Base-by-base conservation (phyloP, 2,113 vertebrate species). In the Hippocampus zosterae region DNA sequence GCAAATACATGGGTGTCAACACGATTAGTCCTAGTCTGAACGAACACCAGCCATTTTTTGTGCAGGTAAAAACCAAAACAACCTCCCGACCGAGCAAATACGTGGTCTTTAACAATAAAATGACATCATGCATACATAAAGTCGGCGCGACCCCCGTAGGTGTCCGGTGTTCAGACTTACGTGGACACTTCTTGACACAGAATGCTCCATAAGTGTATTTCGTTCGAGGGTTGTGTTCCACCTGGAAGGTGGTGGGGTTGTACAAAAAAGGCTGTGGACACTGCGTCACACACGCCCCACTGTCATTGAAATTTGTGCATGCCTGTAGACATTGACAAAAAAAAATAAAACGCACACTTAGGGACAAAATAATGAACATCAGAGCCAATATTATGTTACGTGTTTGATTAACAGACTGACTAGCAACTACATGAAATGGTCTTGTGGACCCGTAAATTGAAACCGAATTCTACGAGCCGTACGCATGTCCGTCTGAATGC, bases 291-390 rank as follows among this genome's bases (percentile, higher is more conserved):
- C 97, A 99, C 0, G 97, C 94, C 8, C 97, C 97, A 0, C 97
- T 99, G 87, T 99, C 97, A 70, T 99, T 99, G 89, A 99, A 99
- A 89, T 98, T 99, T 88, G 96, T 97, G 72, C 97, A 99, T n/a
- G 97, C 96, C 97, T 99, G 89, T 40, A 77, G 56, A 75, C 4
- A 59, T 81, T 66, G 61, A 76, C 42, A 65, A 52, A 74, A 50
- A 69, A 33, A 16, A 42, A 48, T 15, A 46, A 15, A 60, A 13
- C 3, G 23, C 23, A 56, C n/a, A 25, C 3, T 27, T 15, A 57
- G 21, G 16, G 9, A 29, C 5, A 33, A 29, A 60, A 33, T 33
- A 60, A 2, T 8, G 27, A 16, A 60, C 27, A 60, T 60, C 8
- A 33, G 2, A 9, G 16, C 55, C 23, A 57, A 27, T 57, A 11